Conservation (phyloP, 2,113 vertebrate species). For the Engraulis encrasicolus region DNA sequence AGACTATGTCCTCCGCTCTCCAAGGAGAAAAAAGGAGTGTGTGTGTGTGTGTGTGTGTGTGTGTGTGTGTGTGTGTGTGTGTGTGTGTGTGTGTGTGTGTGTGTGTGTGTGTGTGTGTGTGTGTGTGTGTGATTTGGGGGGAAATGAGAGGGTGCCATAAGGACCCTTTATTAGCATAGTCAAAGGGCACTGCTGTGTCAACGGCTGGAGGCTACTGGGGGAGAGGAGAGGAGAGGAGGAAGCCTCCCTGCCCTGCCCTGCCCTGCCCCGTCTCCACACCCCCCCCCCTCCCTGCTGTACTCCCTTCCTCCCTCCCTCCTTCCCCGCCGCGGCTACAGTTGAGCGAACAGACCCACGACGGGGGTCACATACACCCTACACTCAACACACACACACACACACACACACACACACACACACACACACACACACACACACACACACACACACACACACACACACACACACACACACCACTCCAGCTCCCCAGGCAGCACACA, state of each 20-base stretch:
- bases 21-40: conserved; percentile 43
- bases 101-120: conserved; percentile 50
- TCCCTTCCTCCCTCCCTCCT: too few relatives aligned
- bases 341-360: background rate
- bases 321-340: conserved; percentile 38
- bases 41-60: conserved; percentile 47
- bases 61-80: conserved; percentile 50
- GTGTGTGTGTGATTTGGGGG: conserved; percentile 24
- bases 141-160: conserved; percentile 67
- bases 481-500: too few relatives aligned
- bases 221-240: conserved; percentile 8
- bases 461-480: too few relatives aligned
- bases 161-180: conserved; percentile 59
- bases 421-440: background rate
- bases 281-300: too few relatives aligned
- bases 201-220: conserved; percentile 54
- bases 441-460: too few relatives aligned
- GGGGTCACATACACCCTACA: background rate
- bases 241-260: conserved; percentile 35
- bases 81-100: conserved; percentile 50
- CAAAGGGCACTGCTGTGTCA: conserved; percentile 49
- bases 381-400: too few relatives aligned
- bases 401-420: background rate
- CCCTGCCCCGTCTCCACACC: too few relatives aligned
- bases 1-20: background rate